Evolutionary conservation across 2,797 vertebrate species (phyloP).

Genomic region (Manis javanica): DNA sequence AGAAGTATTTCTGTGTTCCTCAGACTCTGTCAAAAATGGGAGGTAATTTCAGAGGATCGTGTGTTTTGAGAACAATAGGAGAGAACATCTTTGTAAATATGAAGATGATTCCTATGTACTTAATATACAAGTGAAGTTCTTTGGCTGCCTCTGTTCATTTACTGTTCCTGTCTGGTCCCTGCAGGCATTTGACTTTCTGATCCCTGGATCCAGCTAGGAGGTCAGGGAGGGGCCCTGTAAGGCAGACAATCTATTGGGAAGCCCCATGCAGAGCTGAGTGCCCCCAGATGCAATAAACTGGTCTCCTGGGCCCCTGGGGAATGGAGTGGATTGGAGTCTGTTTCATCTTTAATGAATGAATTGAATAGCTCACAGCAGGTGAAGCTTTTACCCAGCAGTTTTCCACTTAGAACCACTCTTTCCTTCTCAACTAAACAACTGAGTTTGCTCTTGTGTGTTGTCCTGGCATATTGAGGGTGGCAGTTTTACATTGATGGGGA

Average conservation of each 20-base stretch:
- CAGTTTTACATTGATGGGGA: background rate
- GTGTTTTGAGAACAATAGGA: background rate
- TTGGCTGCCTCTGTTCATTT: background rate
- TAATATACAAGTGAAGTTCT: background rate
- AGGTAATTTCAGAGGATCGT: background rate
- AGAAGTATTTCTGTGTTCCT: background rate
- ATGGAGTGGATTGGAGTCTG: slow-evolving; percentile 54
- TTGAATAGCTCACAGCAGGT: slow-evolving; percentile 61
- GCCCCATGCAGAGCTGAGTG: background rate
- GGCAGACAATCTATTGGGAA: background rate
- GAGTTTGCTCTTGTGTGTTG: background rate
- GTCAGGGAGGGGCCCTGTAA: background rate
- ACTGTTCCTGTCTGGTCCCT: background rate
- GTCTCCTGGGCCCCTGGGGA: background rate
- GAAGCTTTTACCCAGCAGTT: slow-evolving; percentile 74
- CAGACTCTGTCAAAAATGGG: background rate
- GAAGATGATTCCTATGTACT: background rate
- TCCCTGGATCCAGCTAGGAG: slow-evolving; percentile 27
- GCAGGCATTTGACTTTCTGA: slow-evolving; percentile 63
- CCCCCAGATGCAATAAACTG: background rate
- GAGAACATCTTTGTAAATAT: background rate
- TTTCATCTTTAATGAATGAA: slow-evolving; percentile 77
- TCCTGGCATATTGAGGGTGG: background rate
- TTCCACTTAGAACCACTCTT: slow-evolving; percentile 53
- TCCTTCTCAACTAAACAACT: background rate